A percentile compares a stretch with the other conserved stretches of the same genome.
phyloP scores from a whole-genome alignment of 30 jellyfish, hydroid and myxozoan genomes.

The Chironex yamaguchii region DNA sequence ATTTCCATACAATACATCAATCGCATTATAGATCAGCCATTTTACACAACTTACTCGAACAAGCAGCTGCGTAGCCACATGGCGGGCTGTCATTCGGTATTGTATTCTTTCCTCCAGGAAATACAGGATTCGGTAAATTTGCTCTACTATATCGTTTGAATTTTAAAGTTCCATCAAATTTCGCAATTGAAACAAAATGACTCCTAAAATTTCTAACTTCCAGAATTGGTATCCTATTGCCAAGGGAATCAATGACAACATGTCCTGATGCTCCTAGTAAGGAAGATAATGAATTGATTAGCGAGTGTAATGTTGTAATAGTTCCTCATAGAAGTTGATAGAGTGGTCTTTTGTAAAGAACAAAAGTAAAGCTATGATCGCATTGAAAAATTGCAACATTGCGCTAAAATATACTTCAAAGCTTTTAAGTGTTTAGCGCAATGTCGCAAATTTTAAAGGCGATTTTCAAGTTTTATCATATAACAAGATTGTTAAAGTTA shows the following conservation, averaged over 20 bases:
- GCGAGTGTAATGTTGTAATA: background rate
- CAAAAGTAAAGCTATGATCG: too few relatives aligned
- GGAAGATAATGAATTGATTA: background rate
- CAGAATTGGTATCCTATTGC: constrained; percentile 77
- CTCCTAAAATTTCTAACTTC: constrained; percentile 35
- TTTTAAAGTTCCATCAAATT: constrained; percentile 34
- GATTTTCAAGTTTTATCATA: too few relatives aligned
- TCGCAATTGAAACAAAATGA: constrained; percentile 2
- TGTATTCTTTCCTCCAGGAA: constrained; percentile 44
- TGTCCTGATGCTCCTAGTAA: constrained; percentile 75
- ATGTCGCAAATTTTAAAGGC: too few relatives aligned
- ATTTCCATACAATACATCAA: too few relatives aligned
- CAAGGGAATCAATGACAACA: constrained; percentile 59
- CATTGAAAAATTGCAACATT: too few relatives aligned
- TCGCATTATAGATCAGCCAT: too few relatives aligned
- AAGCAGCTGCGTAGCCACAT: constrained; percentile 66
- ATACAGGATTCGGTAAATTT: background rate
- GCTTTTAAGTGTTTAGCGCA: too few relatives aligned
- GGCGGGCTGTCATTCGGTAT: constrained; percentile 68
- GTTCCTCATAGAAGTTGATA: background rate
- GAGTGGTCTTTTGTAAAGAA: too few relatives aligned
- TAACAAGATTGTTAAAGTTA: too few relatives aligned
- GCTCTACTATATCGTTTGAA: background rate
- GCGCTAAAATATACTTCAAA: too few relatives aligned
- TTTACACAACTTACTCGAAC: too few relatives aligned